Evolutionary conservation across 1,140 invertebrate genomes (phyloP).

Genomic region (Reticulitermes speratus): DNA sequence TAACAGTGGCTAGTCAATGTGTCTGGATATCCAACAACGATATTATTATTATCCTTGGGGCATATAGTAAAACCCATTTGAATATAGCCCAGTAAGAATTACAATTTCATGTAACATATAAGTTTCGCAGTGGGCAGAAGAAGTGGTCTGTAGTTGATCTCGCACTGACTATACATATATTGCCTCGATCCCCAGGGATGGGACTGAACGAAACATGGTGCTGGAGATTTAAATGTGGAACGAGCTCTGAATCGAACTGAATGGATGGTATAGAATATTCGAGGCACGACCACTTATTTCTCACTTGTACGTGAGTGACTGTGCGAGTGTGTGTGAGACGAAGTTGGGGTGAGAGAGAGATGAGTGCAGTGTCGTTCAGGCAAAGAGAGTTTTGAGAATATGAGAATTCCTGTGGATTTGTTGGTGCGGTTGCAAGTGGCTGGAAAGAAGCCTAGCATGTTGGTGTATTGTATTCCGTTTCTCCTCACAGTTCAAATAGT

Average conservation of each 20-base stretch:
- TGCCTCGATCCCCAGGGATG: not conserved
- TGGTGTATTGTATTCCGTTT: no score
- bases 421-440: no score
- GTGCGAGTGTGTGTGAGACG: not conserved
- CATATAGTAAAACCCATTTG: no score
- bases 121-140: not conserved
- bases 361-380: not conserved
- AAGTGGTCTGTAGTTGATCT: not conserved
- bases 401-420: no score
- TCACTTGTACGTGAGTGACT: not conserved
- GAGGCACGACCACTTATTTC: not conserved
- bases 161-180: not conserved
- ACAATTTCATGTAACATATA: no score
- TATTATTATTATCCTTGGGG: not conserved
- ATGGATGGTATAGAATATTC: not conserved
- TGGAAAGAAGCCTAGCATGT: no score
- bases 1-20: not conserved
- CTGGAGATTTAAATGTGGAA: constrained; percentile 6
- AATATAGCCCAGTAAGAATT: no score
- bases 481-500: no score
- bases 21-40: not conserved
- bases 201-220: not conserved
- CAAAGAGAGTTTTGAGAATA: not conserved
- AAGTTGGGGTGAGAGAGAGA: not conserved
- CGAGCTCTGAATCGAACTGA: not conserved